Conservation (phyloP, 2,113 vertebrate genomes). For the Dromas ardeola region DNA sequence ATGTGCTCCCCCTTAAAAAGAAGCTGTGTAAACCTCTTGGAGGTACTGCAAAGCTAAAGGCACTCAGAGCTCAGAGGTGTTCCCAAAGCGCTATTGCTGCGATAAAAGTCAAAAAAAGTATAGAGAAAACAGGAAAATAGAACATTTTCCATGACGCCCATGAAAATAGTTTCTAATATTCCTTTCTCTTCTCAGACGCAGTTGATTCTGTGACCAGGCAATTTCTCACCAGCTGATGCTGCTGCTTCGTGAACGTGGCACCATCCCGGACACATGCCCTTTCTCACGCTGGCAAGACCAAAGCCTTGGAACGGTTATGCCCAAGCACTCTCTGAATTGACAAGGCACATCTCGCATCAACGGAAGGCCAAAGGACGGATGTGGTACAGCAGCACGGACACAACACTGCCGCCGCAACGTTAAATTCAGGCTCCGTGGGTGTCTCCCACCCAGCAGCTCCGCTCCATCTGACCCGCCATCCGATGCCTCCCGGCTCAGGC, state of each 20-base stretch:
- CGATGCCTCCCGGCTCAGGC: neutral
- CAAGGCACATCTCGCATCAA: neutral
- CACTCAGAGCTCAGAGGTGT: neutral
- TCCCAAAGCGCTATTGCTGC: neutral
- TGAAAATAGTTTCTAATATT: neutral
- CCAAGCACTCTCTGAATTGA: neutral
- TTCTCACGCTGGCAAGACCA: neutral
- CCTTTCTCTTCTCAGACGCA: neutral
- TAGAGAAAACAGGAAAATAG: neutral
- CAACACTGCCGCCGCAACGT: neutral
- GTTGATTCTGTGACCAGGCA: neutral
- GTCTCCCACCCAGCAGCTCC: neutral
- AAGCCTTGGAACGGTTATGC: neutral
- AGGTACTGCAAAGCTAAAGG: neutral
- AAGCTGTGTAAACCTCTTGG: neutral
- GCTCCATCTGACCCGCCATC: rapidly evolving
- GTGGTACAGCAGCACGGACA: neutral
- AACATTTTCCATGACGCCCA: neutral
- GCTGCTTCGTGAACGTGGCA: neutral
- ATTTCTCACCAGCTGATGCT: neutral
- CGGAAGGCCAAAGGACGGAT: neutral
- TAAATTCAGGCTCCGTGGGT: neutral
- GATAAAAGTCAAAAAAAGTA: neutral
- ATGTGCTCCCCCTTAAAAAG: neutral
- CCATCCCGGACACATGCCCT: neutral